Base-by-base conservation (phyloP, 2,888 invertebrate species). In the Cheilosia soror region DNA sequence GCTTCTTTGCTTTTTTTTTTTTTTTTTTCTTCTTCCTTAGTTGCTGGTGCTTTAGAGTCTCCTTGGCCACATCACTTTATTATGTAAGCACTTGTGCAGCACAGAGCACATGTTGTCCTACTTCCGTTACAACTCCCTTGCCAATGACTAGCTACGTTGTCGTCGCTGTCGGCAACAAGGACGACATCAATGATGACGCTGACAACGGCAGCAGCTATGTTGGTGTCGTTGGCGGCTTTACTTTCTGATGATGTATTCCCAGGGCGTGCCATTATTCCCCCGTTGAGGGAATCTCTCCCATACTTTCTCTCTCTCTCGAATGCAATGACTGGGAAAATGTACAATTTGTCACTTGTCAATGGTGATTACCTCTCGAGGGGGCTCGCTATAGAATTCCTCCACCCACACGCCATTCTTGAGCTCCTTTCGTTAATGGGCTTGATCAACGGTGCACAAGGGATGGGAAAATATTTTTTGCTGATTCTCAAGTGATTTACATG, bases 291-390 rank as follows among this genome's bases (percentile, higher is more conserved):
- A 37, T 37, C 37, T 37, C 37, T 11, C 11, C 9, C 33, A 9
- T 9, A 9, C 33, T 37, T 11, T 11, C 3, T 37, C 29, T 3
- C 37, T 49, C 58, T 60, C 66, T 77, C 66, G 62, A 72, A 80
- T 83, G 66, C 72, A 77, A 77, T 83, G 82, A 68, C 82, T 77
- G 77, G 62, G 77, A 77, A 83, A 83, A 83, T 83, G 68, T 77
- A 77, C 82, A 77, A 83, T 83, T 83, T 83, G 82, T 83, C 82
- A 83, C 82, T 83, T 77, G 82, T 82, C 82, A 77, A 77, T 82
- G 82, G 76, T 82, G 82, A 82, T 82, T 82, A 82, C 82, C 82
- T 82, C 82, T 76, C 76, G 37, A 77, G 71, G 57, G 71, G 66
- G 49, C 20, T 31, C 15, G 15, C 57, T 40, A 40, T 37, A 42